phyloP scores from a whole-genome alignment of 1,140 invertebrate genomes.

The Rhopalosiphum padi region DNA sequence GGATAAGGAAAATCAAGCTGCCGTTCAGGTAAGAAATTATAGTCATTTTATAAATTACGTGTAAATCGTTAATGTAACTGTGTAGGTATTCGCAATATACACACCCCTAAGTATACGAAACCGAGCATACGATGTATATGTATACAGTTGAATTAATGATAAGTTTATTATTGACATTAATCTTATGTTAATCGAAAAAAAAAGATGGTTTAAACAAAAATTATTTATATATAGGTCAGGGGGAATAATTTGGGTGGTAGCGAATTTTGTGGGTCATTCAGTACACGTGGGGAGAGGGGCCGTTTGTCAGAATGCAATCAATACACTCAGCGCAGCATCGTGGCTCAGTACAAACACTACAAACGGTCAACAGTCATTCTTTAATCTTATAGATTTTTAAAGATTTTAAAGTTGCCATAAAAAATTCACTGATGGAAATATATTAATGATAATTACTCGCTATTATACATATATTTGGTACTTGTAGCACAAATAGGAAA shows the following conservation, averaged over 20 bases:
- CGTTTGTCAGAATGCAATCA: constrained; percentile 41
- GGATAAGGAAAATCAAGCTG: constrained; percentile 84
- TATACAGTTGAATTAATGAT: neutral
- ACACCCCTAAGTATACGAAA: neutral
- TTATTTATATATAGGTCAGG: constrained; percentile 44
- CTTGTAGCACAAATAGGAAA: neutral
- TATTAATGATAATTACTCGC: neutral
- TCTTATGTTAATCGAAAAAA: neutral
- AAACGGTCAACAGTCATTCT: neutral
- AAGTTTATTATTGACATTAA: neutral
- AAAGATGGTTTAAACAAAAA: neutral
- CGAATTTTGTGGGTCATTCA: constrained; percentile 50
- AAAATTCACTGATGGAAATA: neutral
- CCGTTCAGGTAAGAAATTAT: constrained; percentile 71
- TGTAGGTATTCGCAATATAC: neutral
- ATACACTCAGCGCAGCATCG: constrained; percentile 53
- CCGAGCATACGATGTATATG: neutral
- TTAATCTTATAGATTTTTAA: neutral
- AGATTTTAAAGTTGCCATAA: neutral
- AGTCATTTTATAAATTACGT: neutral
- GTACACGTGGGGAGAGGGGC: constrained; percentile 17
- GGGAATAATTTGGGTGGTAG: constrained; percentile 40
- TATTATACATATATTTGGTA: neutral
- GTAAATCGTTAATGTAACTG: neutral
- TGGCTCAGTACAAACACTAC: neutral